These are phyloP conservation scores for Brachionus asplanchnoidis DNA, from an alignment of 1,140 invertebrate species.

Conservation along the genomic window DNA sequence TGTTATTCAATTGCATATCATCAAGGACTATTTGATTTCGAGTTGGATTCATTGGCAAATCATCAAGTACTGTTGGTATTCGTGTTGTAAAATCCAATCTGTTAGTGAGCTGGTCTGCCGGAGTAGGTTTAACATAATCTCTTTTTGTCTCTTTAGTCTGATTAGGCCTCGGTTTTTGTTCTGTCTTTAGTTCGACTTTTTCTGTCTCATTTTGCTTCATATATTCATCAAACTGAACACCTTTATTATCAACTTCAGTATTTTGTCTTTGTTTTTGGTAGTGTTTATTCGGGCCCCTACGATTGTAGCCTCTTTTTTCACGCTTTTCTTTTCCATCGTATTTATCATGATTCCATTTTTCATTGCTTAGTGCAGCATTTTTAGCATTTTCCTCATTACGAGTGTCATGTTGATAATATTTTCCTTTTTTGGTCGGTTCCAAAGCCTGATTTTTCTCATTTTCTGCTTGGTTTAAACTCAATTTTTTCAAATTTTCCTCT, in stretches of 20 bases:
- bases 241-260: not conserved
- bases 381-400: not conserved
- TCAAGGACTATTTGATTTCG: not conserved
- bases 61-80: conserved; percentile 20
- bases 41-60: not conserved
- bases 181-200: not conserved
- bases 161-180: not conserved
- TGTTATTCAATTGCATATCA: too few species aligned
- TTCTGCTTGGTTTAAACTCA: not conserved
- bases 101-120: not conserved
- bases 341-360: conserved; percentile 14
- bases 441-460: not conserved
- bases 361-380: not conserved
- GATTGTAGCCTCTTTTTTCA: not conserved
- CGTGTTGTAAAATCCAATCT: conserved; percentile 10
- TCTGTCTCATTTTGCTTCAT: conserved; percentile 9
- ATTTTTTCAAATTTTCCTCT: not conserved
- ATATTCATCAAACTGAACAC: not conserved
- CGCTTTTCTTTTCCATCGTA: not conserved
- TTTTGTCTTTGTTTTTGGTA: not conserved
- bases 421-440: not conserved
- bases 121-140: not conserved
- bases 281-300: not conserved
- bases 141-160: not conserved
- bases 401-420: conserved; percentile 24